phyloP scores from a whole-genome alignment of 2,113 vertebrate genomes.

The Capra hircus region DNA sequence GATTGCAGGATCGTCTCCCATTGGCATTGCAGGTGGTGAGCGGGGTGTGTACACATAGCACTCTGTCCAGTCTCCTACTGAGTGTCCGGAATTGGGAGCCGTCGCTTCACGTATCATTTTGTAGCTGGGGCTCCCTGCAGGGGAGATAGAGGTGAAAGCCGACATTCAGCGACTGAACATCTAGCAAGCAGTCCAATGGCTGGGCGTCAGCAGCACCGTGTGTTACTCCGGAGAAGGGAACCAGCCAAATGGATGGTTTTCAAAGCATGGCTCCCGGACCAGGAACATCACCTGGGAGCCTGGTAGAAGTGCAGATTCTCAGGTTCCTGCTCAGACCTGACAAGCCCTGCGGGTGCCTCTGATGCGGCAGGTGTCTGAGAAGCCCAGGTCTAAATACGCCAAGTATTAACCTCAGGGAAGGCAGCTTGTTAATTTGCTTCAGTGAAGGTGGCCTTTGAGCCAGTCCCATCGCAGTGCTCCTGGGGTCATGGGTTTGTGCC shows the following conservation, averaged over 20 bases:
- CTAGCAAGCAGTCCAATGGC: accelerated
- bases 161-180: accelerated
- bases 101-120: accelerated
- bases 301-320: neutral
- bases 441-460: neutral
- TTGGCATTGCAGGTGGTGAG: too few relatives aligned
- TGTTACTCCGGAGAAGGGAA: neutral
- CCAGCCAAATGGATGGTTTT: neutral
- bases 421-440: accelerated
- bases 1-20: too few relatives aligned
- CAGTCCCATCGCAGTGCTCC: neutral
- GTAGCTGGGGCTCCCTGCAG: neutral
- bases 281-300: neutral
- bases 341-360: neutral
- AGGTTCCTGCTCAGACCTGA: neutral
- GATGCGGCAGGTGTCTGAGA: neutral
- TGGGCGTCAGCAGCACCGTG: accelerated
- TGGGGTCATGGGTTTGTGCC: neutral
- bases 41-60: too few relatives aligned
- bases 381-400: accelerated
- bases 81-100: neutral
- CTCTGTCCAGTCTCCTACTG: too few relatives aligned
- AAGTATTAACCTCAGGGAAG: neutral
- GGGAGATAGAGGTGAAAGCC: neutral
- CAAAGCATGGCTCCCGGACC: neutral